Base-by-base conservation (phyloP, 2,797 vertebrate species). In the Apogon talboti region DNA sequence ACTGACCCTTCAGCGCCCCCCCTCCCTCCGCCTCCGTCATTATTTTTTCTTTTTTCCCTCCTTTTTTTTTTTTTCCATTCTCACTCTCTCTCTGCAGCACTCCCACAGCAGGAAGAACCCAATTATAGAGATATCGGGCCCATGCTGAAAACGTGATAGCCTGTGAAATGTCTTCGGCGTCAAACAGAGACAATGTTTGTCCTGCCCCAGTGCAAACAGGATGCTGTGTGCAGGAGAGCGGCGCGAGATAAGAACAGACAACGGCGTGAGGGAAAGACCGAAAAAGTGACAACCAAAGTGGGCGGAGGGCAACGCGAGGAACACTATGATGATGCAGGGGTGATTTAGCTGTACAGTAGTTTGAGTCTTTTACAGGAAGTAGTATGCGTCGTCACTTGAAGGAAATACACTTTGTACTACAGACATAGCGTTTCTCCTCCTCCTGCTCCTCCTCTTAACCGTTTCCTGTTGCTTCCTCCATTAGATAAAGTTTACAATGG, bases 161-260 rank as follows among this genome's bases (percentile, higher is more conserved):
- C 92, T 92, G 92, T 93, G 89, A 93, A 93, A 93, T 91, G 89
- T 93, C 91, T 92, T 86, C 48, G 46, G 82, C 81, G 87, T 91
- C 84, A 79, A 81, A 80, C 81, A 78, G 85, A 90, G 83, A 88
- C 90, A 70, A 77, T 93, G 91, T 93, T 93, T 92, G 91, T 92
- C 87, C 90, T 85, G 85, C 87, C 69, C 58, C 74, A 81, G 79
- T 73, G 87, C 92, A 94, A 95, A 95, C 94, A 94, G 94, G 94
- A 95, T 91, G 92, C 90, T 52, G 81, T 78, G 85, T 77, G 86
- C 85, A 85, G 85, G 85, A 90, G 90, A 89, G 81, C 49, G 53
- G 47, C 35, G 59, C 61, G 24, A 91, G 93, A 94, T 94, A 94
- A 94, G 82, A 82, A 74, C 76, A 69, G 59, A 61, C 74, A 62